Conservation (phyloP, 1,140 invertebrate species). For the Formica exsecta region DNA sequence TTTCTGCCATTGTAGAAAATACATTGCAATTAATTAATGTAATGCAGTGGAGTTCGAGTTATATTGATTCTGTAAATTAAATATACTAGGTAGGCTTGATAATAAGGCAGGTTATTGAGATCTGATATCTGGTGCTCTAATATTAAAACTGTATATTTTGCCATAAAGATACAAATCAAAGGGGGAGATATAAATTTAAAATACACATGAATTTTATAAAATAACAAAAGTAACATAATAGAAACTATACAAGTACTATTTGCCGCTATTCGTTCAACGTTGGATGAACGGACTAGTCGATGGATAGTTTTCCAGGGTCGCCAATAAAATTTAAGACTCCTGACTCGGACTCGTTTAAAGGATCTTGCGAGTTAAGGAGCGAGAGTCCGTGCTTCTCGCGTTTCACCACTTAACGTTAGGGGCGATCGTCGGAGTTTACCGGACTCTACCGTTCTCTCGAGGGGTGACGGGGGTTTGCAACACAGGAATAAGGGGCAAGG, state of each 20-base stretch:
- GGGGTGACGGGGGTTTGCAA: constrained; percentile 14
- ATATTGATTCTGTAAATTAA: not conserved
- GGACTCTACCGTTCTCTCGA: constrained; percentile 49
- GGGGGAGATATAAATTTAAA: not conserved
- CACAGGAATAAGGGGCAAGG: constrained; percentile 14
- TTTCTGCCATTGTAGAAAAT: not conserved
- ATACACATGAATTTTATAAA: not conserved
- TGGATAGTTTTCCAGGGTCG: not conserved
- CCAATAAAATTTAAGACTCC: constrained; percentile 66
- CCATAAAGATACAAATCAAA: not conserved
- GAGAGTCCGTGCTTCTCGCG: constrained; percentile 29
- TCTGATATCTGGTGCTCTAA: not conserved
- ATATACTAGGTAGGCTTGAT: not conserved
- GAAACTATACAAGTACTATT: not conserved
- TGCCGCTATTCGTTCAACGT: not conserved
- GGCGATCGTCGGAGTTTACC: constrained; percentile 57
- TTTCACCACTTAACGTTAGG: constrained; percentile 58
- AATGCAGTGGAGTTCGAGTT: not conserved
- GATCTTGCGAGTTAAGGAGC: constrained; percentile 40
- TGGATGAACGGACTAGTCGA: not conserved
- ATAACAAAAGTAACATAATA: not conserved
- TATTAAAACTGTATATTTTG: not conserved
- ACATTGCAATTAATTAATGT: not conserved
- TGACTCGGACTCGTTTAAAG: constrained; percentile 15
- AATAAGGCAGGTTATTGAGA: constrained; percentile 4